phyloP scores from a whole-genome alignment of 35 echinoderm and acorn worm species.

The Eucidaris tribuloides region DNA sequence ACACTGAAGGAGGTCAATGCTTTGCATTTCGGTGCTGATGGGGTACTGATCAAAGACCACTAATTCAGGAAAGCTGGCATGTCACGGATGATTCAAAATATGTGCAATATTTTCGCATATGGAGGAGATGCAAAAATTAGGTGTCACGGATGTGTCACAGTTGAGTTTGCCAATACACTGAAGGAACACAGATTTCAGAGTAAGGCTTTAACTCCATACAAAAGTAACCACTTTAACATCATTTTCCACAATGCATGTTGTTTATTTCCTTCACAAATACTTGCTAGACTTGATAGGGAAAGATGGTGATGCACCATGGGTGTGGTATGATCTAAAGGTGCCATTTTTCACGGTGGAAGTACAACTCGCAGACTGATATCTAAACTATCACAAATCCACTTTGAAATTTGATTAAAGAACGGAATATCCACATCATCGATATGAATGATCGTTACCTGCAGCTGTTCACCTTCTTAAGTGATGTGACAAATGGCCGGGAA shows the following conservation, averaged over 20 bases:
- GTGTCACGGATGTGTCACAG: constrained; percentile 31
- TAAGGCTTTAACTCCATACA: constrained; percentile 21
- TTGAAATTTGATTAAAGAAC: constrained; percentile 14
- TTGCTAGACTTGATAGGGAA: constrained; percentile 35
- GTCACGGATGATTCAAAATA: constrained; percentile 15
- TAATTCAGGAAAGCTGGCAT: background rate
- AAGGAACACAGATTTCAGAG: background rate
- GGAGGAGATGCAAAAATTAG: constrained; percentile 39
- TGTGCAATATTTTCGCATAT: constrained; percentile 53
- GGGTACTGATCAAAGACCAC: constrained; percentile 33
- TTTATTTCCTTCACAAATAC: background rate
- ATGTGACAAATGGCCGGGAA: constrained; percentile 1
- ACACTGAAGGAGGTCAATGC: too few species aligned
- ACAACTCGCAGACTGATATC: constrained; percentile 29
- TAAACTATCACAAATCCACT: constrained; percentile 46
- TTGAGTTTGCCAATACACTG: background rate
- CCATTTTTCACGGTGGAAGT: constrained; percentile 30
- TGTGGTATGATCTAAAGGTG: constrained; percentile 29
- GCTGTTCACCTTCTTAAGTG: constrained; percentile 27
- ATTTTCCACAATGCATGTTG: constrained; percentile 10
- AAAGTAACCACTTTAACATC: constrained; percentile 11
- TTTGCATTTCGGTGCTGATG: constrained; percentile 11
- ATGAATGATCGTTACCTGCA: constrained; percentile 8
- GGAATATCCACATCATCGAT: background rate
- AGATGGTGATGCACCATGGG: constrained; percentile 6